A percentile compares a stretch with the other conserved stretches of the same genome.
Evolutionary conservation across 1,140 invertebrate species (phyloP).

Genomic region (Drosophila saltans): DNA sequence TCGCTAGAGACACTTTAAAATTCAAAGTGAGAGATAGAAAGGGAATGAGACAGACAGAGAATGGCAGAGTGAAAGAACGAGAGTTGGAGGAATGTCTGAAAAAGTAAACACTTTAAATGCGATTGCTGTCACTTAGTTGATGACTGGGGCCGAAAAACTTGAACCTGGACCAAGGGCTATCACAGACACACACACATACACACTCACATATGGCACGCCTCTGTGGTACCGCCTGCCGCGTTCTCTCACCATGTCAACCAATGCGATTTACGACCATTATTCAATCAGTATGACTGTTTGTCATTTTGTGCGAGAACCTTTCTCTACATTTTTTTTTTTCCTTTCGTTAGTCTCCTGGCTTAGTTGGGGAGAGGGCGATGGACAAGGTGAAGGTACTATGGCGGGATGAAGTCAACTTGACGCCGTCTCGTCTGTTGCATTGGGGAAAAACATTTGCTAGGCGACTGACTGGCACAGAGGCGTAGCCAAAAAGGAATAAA

Average conservation of each 20-base stretch:
- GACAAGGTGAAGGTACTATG: slow-evolving; percentile 19
- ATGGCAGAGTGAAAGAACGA: background rate
- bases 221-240: slow-evolving; percentile 10
- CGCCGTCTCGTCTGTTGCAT: slow-evolving; percentile 78
- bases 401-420: slow-evolving; percentile 68
- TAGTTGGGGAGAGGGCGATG: background rate
- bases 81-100: slow-evolving; percentile 22
- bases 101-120: slow-evolving; percentile 68
- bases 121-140: slow-evolving; percentile 63
- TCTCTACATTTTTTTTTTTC: slow-evolving; percentile 16
- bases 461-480: slow-evolving; percentile 29
- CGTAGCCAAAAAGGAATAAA: background rate
- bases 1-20: slow-evolving; percentile 47
- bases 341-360: slow-evolving; percentile 14
- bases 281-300: slow-evolving; percentile 81
- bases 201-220: slow-evolving; percentile 5
- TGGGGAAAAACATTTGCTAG: slow-evolving; percentile 70
- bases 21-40: slow-evolving; percentile 30
- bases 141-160: slow-evolving; percentile 39
- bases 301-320: slow-evolving; percentile 70
- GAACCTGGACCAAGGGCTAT: slow-evolving; percentile 24
- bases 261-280: slow-evolving; percentile 81
- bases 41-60: slow-evolving; percentile 21
- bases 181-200: background rate
- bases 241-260: slow-evolving; percentile 63